These are phyloP conservation scores for Eristalis arbustorum DNA, from an alignment of 2,888 invertebrate species.

Conservation along the genomic window DNA sequence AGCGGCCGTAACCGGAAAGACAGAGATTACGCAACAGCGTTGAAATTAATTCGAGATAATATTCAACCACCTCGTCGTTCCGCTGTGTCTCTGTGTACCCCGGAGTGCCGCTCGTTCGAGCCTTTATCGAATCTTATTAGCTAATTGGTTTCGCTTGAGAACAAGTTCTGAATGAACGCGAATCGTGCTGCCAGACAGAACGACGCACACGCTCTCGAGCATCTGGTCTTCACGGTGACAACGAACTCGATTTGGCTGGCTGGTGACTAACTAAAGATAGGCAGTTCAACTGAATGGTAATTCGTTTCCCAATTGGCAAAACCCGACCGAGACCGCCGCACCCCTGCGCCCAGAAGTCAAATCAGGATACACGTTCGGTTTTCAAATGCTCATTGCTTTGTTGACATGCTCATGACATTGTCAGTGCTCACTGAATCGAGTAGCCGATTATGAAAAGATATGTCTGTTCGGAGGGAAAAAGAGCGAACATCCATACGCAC, in stretches of 20 bases:
- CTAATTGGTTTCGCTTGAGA: constrained; percentile 15
- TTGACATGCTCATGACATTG: constrained; percentile 36
- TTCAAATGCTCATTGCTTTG: neutral
- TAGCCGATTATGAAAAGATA: constrained; percentile 32
- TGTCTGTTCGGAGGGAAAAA: neutral
- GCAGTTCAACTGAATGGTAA: too few relatives aligned
- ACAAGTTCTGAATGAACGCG: constrained; percentile 15
- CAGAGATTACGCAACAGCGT: neutral
- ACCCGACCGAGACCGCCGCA: too few relatives aligned
- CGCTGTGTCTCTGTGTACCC: neutral
- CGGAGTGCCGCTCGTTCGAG: neutral
- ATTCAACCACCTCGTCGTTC: constrained; percentile 15
- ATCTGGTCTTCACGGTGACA: neutral
- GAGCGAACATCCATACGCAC: neutral
- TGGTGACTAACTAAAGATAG: too few relatives aligned
- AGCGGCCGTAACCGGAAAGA: constrained; percentile 1
- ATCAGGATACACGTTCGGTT: constrained; percentile 3
- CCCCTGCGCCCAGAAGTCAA: neutral
- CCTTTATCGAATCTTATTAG: neutral
- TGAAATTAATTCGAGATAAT: constrained; percentile 4
- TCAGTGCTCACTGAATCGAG: constrained; percentile 46
- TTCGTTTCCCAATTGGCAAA: too few relatives aligned
- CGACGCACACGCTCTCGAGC: neutral
- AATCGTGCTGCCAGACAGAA: constrained; percentile 7
- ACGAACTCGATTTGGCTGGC: neutral